Percentiles rank a stretch among this genome's conserved stretches.
These are phyloP conservation scores for Nematostella vectensis DNA, from an alignment of 92 coral and sea anemone species.

Conservation along the genomic window DNA sequence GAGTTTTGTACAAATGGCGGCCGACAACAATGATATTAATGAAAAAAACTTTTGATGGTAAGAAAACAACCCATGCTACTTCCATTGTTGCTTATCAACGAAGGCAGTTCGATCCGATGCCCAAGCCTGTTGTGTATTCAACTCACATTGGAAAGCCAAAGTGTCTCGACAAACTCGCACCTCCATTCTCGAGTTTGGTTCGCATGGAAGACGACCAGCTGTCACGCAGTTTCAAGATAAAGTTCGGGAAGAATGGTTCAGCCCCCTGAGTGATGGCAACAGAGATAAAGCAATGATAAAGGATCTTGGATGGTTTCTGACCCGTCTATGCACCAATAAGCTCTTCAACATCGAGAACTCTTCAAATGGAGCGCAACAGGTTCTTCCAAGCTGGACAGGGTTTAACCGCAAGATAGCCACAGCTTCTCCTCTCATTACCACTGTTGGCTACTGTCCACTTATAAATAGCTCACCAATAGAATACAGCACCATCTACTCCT, in stretches of 20 bases:
- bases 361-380: too few relatives aligned
- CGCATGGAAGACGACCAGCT: conserved; percentile 25
- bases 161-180: conserved; percentile 10
- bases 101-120: conserved; percentile 28
- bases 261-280: too few relatives aligned
- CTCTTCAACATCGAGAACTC: conserved; percentile 22
- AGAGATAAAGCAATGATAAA: conserved; percentile 17
- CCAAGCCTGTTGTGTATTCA: too few relatives aligned
- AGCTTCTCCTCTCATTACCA: conserved; percentile 12
- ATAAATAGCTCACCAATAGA: conserved; percentile 39
- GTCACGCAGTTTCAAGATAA: conserved; percentile 19
- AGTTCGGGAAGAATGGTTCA: conserved; percentile 22
- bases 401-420: conserved; percentile 30
- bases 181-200: conserved; percentile 19
- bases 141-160: conserved; percentile 14
- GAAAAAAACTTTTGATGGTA: conserved; percentile 63
- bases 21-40: conserved; percentile 45
- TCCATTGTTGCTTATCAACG: conserved; percentile 41
- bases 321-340: conserved; percentile 18
- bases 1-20: conserved; percentile 36
- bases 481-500: conserved; percentile 42
- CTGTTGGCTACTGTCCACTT: conserved; percentile 53
- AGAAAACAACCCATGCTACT: conserved; percentile 49
- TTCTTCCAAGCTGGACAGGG: conserved; percentile 46
- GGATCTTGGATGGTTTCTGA: conserved; percentile 39